These are phyloP conservation scores for Oncorhynchus mykiss DNA, from an alignment of 2,113 vertebrate species.

Conservation along the genomic window DNA sequence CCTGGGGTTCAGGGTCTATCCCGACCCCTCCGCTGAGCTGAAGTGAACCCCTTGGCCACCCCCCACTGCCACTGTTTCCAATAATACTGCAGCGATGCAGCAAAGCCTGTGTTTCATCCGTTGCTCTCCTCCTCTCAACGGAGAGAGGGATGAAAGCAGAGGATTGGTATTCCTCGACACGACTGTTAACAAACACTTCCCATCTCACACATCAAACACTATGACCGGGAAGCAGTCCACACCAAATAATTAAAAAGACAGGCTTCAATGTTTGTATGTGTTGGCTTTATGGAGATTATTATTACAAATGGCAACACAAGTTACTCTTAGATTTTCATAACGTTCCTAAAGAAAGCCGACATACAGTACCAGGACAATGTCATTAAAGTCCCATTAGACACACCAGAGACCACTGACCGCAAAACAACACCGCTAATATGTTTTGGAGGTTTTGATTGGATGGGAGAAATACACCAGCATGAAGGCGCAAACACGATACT, in stretches of 20 bases:
- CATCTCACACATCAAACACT: background rate
- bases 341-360: too few relatives aligned
- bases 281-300: too few relatives aligned
- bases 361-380: too few relatives aligned
- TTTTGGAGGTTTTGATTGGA: too few relatives aligned
- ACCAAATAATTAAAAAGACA: background rate
- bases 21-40: constrained; percentile 19
- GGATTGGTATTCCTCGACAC: background rate
- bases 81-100: background rate
- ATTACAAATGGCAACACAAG: too few relatives aligned
- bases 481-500: too few relatives aligned
- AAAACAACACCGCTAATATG: too few relatives aligned
- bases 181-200: background rate
- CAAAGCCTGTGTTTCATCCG: background rate
- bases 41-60: constrained; percentile 4
- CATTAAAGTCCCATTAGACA: too few relatives aligned
- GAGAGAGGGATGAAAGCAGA: background rate
- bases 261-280: too few relatives aligned
- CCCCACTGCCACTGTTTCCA: background rate
- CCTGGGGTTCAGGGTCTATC: constrained; percentile 42
- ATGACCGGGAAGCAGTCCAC: background rate
- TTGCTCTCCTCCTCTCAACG: background rate
- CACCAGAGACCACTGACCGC: too few relatives aligned
- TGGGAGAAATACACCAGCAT: too few relatives aligned
- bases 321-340: too few relatives aligned